Base-by-base conservation (phyloP, 2,888 invertebrate genomes). In the Luperina testacea region DNA sequence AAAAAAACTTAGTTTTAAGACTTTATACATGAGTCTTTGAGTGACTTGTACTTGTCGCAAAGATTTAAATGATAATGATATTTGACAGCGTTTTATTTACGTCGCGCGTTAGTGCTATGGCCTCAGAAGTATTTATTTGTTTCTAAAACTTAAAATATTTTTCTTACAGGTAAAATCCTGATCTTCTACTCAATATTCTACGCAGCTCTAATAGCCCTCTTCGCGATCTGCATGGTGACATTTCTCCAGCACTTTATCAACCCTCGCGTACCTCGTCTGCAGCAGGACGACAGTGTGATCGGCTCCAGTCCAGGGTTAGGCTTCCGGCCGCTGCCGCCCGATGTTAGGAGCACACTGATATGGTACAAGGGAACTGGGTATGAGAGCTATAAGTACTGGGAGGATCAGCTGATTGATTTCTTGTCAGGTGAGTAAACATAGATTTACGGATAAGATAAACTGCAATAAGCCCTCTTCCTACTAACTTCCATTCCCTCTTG, bases 291-390 rank as follows among this genome's bases (percentile, higher is more conserved):
- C 84, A 98, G 99, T 20, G 97, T 99, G 75, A 99, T 99, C 88
- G 99, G 99, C 88, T 98, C 98, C 86, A 99, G 99, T 97, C 99
- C 99, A 80, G 99, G 99, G 80, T 97, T 99, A 77, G 99, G 99
- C 75, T 99, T 99, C 96, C 97, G 99, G 88, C 99, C 99, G 13
- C 97, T 99, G 97, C 99, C 99, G 27, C 97, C 98, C 8, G 99
- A 99, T 93, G 98, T 99, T 15, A 98, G 99, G 90, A 99, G 99
- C 93, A 99, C 99, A 15, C 97, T 99, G 81, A 99, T 99, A 92
- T 99, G 99, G 98, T 99, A 99, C 96, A 98, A 98, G 93, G 98
- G 98, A 45, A 98, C 98, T 0, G 97, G 98, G 63, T 97, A 97
- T 85, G 97, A 98, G 48, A 98, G 98, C 92, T 98, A 98, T 92